Evolutionary conservation across 2,113 vertebrate genomes (phyloP).

Genomic region (Gorsachius goisagi): DNA sequence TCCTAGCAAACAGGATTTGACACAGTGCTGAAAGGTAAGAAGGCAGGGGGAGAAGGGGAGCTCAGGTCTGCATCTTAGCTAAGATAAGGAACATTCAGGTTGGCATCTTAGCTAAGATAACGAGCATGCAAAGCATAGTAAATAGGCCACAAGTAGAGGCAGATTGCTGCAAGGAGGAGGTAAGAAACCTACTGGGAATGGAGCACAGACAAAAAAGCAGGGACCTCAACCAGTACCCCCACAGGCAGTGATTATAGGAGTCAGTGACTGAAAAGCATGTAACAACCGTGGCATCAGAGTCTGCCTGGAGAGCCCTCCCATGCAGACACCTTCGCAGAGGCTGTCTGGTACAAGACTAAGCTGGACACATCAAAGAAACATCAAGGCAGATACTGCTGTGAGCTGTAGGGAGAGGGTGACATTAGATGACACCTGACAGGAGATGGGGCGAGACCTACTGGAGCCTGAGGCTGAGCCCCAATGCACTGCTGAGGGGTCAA

Average conservation of each 20-base stretch:
- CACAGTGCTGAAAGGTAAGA: conserved; percentile 24
- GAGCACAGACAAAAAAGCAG: not conserved
- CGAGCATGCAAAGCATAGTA: not conserved
- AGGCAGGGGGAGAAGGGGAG: not conserved
- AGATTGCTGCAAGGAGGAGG: not conserved
- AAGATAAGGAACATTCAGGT: not conserved
- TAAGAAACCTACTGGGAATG: not conserved
- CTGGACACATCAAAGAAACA: conserved; percentile 37
- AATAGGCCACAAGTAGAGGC: conserved; percentile 1
- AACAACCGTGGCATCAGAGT: not conserved
- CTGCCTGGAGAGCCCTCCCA: not conserved
- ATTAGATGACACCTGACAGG: not conserved
- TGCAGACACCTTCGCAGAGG: not conserved
- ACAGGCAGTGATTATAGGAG: not conserved
- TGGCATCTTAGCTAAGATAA: not conserved
- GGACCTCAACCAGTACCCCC: not conserved
- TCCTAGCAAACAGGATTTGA: conserved; percentile 32
- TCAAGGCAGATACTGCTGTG: conserved; percentile 1
- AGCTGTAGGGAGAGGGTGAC: not conserved
- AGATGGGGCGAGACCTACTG: not conserved
- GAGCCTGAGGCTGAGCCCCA: not conserved
- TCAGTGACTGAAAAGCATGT: conserved; percentile 8
- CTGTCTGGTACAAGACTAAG: not conserved
- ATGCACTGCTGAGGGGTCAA: not conserved
- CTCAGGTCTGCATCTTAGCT: not conserved